A percentile compares a stretch with the other conserved stretches of the same genome.
Evolutionary conservation across 2,797 vertebrate species (phyloP).

Genomic region (Siniperca undulata): DNA sequence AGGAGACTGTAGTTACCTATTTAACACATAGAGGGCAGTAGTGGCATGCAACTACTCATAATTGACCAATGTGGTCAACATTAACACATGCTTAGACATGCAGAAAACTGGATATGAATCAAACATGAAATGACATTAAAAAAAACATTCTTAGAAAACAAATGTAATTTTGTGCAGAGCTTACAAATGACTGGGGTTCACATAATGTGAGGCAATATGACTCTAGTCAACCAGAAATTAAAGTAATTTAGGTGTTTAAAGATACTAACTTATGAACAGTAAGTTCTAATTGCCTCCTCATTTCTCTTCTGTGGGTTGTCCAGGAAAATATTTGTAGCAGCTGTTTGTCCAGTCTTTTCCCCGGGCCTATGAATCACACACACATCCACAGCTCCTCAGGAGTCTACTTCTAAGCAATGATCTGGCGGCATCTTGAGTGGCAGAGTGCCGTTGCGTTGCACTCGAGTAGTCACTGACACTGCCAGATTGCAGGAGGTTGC

Average conservation of each 20-base stretch:
- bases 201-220: slow-evolving; percentile 2
- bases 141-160: slow-evolving; percentile 15
- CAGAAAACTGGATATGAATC: slow-evolving; percentile 24
- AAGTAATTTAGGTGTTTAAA: slow-evolving; percentile 34
- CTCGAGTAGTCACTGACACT: slow-evolving; percentile 70
- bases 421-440: slow-evolving; percentile 65
- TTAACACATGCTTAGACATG: slow-evolving; percentile 24
- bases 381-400: slow-evolving; percentile 53
- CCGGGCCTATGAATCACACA: slow-evolving; percentile 9
- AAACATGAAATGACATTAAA: slow-evolving; percentile 26
- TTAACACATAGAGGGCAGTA: slow-evolving; percentile 79
- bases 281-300: slow-evolving; percentile 9
- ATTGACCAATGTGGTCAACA: slow-evolving; percentile 19
- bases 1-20: slow-evolving; percentile 44
- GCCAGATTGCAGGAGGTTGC: slow-evolving; percentile 74
- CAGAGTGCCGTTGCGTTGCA: slow-evolving; percentile 61
- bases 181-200: not conserved
- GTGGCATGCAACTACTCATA: slow-evolving; percentile 46
- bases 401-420: slow-evolving; percentile 54
- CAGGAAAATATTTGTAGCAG: slow-evolving; percentile 57
- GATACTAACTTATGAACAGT: slow-evolving; percentile 12
- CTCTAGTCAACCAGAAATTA: slow-evolving; percentile 6
- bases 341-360: slow-evolving; percentile 49
- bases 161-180: not conserved
- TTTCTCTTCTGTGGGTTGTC: slow-evolving; percentile 43